A percentile compares a stretch with the other conserved stretches of the same genome.
These are phyloP conservation scores for Danio aesculapii DNA, from an alignment of 2,797 vertebrate genomes.

Conservation along the genomic window DNA sequence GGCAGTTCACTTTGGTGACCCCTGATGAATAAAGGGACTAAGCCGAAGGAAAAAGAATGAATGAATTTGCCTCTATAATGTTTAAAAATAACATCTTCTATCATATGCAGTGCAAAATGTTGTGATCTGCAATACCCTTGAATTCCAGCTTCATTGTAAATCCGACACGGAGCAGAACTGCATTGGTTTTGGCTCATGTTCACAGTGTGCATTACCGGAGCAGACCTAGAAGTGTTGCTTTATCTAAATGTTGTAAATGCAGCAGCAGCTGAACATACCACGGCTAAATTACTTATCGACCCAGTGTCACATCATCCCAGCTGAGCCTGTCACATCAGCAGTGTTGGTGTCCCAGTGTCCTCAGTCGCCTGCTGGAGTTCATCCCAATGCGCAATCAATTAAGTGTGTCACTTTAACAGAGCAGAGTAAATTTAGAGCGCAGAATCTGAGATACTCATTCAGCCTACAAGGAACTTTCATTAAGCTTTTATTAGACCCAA, in stretches of 20 bases:
- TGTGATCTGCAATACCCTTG: neutral
- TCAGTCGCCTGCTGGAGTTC: conserved; percentile 10
- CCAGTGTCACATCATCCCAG: conserved; percentile 28
- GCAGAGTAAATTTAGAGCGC: neutral
- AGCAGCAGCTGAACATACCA: conserved; percentile 27
- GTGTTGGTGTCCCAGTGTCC: conserved; percentile 5
- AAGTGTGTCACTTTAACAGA: conserved; percentile 31
- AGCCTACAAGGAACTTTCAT: conserved; percentile 22
- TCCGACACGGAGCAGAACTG: conserved; percentile 8
- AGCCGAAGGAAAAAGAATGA: no score
- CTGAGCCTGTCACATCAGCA: conserved; percentile 1
- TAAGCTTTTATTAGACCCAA: conserved; percentile 27
- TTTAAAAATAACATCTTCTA: no score
- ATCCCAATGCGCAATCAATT: conserved; percentile 38
- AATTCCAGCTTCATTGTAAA: conserved; percentile 17
- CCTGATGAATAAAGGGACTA: no score
- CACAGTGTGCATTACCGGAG: neutral
- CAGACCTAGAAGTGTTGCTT: neutral
- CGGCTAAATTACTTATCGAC: conserved; percentile 57
- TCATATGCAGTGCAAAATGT: neutral
- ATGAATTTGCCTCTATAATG: no score
- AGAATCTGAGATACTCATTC: conserved; percentile 13
- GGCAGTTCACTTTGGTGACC: no score
- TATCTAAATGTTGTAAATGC: conserved; percentile 41
- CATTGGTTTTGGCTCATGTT: neutral